These are phyloP conservation scores for Drosophila parthenogenetica DNA, from an alignment of 2,888 invertebrate genomes.

Conservation along the genomic window DNA sequence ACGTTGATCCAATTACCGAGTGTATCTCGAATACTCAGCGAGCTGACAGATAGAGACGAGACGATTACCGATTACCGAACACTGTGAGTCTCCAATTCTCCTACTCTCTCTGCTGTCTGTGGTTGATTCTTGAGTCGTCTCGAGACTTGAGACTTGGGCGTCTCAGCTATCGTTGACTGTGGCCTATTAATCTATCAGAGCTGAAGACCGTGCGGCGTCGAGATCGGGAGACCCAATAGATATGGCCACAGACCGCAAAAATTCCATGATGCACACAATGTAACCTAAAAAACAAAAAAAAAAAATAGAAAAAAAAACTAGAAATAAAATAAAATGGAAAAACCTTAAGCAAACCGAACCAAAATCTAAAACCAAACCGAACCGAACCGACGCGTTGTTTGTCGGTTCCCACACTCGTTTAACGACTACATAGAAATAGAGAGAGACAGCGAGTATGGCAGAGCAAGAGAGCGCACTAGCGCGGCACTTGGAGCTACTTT, in stretches of 20 bases:
- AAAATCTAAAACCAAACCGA: slow-evolving; percentile 26
- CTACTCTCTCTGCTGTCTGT: slow-evolving; percentile 18
- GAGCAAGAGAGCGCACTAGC: not conserved
- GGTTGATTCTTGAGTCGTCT: slow-evolving; percentile 6
- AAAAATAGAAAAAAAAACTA: not conserved
- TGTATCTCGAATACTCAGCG: slow-evolving; percentile 28
- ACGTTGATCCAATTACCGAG: slow-evolving; percentile 54
- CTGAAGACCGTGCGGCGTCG: slow-evolving; percentile 39
- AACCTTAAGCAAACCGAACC: slow-evolving; percentile 21
- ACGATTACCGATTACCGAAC: slow-evolving; percentile 24
- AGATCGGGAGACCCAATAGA: slow-evolving; percentile 6
- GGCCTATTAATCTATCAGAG: slow-evolving; percentile 77
- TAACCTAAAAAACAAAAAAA: slow-evolving; percentile 27
- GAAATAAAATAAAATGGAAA: slow-evolving; percentile 9
- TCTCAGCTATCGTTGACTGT: slow-evolving; percentile 55
- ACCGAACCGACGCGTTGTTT: slow-evolving; percentile 37
- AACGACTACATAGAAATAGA: slow-evolving; percentile 48
- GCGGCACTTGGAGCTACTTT: slow-evolving; percentile 68
- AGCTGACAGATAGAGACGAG: slow-evolving; percentile 46
- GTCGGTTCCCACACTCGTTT: slow-evolving; percentile 74
- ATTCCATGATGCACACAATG: slow-evolving; percentile 41
- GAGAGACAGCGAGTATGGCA: not conserved
- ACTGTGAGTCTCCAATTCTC: too few species aligned
- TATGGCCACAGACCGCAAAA: slow-evolving; percentile 42
- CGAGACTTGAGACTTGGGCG: slow-evolving; percentile 37